Conservation (phyloP, 2,888 invertebrate genomes). For the Dinocampus coccinellae region DNA sequence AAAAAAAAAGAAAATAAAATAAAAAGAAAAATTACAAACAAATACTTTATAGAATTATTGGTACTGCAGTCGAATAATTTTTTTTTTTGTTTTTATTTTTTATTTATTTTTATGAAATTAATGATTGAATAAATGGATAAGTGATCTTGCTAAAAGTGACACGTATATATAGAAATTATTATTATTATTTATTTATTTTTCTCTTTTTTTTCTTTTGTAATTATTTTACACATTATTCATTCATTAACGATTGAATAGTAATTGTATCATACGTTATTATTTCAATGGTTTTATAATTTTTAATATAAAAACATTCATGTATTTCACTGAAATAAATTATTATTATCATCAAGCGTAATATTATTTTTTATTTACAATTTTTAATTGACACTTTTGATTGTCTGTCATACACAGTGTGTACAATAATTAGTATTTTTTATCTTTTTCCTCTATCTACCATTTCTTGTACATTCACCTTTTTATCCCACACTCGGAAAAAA, state of each 20-base stretch:
- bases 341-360: conserved; percentile 3
- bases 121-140: not conserved
- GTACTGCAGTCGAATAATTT: too few species aligned
- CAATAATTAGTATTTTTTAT: conserved; percentile 55
- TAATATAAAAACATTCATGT: not conserved
- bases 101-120: not conserved
- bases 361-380: conserved; percentile 42
- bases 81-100: too few species aligned
- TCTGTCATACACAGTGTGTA: conserved; percentile 50
- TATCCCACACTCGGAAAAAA: not conserved
- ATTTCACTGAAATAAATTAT: not conserved
- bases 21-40: conserved; percentile 29
- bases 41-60: conserved; percentile 40
- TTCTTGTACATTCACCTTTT: conserved; percentile 13
- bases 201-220: not conserved
- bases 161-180: too few species aligned
- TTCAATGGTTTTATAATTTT: conserved; percentile 1
- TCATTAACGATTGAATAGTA: not conserved
- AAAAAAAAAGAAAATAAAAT: too few species aligned
- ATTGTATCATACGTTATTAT: not conserved
- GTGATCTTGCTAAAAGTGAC: not conserved
- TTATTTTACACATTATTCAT: not conserved
- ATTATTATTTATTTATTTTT: not conserved
- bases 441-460: conserved; percentile 23
- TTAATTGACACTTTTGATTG: conserved; percentile 52